Conservation (phyloP, 2,113 vertebrate genomes). For the Talpa occidentalis region DNA sequence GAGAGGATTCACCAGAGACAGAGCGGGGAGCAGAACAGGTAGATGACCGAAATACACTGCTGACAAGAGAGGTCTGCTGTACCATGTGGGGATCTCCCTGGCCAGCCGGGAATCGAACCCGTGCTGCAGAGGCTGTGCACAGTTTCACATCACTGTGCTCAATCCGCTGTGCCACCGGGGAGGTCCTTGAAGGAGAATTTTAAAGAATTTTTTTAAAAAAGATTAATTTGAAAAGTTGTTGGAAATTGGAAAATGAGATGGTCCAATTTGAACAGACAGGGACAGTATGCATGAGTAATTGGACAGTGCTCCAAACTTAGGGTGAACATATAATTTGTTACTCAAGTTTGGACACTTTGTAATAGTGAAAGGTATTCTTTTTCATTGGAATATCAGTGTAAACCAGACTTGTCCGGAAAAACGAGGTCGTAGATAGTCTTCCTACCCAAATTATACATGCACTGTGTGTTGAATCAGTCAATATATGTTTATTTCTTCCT, state of each 20-base stretch:
- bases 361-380: background rate
- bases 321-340: background rate
- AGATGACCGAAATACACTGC: too few relatives aligned
- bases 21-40: too few relatives aligned
- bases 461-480: background rate
- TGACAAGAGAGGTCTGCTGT: too few relatives aligned
- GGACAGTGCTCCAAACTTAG: background rate
- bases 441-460: background rate
- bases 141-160: too few relatives aligned
- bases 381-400: background rate
- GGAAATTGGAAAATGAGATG: background rate
- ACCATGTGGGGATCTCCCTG: too few relatives aligned
- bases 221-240: conserved; percentile 4
- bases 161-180: too few relatives aligned
- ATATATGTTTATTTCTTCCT: background rate
- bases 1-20: too few relatives aligned
- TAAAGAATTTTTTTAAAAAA: background rate
- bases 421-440: background rate
- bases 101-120: too few relatives aligned
- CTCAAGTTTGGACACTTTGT: background rate
- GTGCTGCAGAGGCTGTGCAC: too few relatives aligned
- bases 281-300: background rate
- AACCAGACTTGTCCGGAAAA: background rate
- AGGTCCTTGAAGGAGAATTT: conserved; percentile 31
- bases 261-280: background rate